phyloP scores from a whole-genome alignment of 1,140 invertebrate genomes.

The Dufourea novaeangliae region DNA sequence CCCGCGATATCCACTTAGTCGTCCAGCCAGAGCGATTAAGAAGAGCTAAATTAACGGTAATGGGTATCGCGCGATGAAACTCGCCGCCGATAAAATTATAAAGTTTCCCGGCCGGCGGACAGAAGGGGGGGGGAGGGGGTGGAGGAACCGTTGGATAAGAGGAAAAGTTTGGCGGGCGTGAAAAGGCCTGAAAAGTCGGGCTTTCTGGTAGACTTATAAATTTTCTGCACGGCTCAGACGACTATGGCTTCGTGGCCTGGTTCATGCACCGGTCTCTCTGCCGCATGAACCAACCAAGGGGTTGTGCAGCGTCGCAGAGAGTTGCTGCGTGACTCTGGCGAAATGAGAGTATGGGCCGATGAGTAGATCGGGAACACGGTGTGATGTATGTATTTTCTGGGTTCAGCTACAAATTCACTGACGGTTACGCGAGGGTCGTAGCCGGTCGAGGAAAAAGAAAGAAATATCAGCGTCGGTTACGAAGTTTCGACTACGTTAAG shows the following conservation, averaged over 20 bases:
- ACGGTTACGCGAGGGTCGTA: conserved; percentile 14
- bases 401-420: conserved; percentile 54
- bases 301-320: conserved; percentile 22
- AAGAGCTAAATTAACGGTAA: conserved; percentile 57
- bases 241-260: conserved; percentile 25
- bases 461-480: conserved; percentile 36
- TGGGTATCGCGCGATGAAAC: conserved; percentile 58
- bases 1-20: conserved; percentile 41
- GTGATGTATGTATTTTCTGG: conserved; percentile 56
- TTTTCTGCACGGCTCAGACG: conserved; percentile 41
- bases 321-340: neutral
- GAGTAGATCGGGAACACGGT: conserved; percentile 53
- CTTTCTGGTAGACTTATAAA: conserved; percentile 62
- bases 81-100: conserved; percentile 70
- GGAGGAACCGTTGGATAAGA: conserved; percentile 36
- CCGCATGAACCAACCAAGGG: neutral
- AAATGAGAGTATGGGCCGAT: conserved; percentile 30
- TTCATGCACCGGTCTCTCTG: neutral
- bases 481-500: conserved; percentile 52
- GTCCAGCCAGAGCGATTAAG: conserved; percentile 40
- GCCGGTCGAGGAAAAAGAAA: neutral
- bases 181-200: conserved; percentile 67
- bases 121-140: neutral
- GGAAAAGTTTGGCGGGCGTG: conserved; percentile 69
- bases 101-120: conserved; percentile 56